Base-by-base conservation (phyloP, 2,888 invertebrate species). In the Nowickia ferox region DNA sequence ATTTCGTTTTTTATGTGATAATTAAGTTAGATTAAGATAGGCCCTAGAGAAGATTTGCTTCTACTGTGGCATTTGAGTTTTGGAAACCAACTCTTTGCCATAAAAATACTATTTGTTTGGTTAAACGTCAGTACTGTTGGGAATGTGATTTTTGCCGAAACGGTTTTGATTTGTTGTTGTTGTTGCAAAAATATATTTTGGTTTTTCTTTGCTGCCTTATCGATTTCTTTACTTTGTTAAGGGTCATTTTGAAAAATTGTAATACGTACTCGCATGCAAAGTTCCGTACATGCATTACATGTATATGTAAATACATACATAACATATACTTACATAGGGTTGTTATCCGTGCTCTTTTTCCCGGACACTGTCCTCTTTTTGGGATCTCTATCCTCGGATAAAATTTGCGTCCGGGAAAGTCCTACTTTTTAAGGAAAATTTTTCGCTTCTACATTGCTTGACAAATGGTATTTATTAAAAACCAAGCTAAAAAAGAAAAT, bases 141-240 rank as follows among this genome's bases (percentile, higher is more conserved):
- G 3, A 17, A 19, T 57, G 38, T 19, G 8, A 57, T 19, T 1
- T 42, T 40, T 10, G 19, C 40, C 40, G 3, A 15, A 11, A 42
- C 4, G 19, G 22, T 61, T n/a, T 59, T 53, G 17, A 30, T 42
- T 63, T 63, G 17, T 63, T 63, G 17, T 61, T 61, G 42, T 42
- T 63, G 19, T 51, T 51, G 17, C 38, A 48, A 51, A 11, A 66
- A 55, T 55, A 55, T 30, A 40, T 42, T 38, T 22, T 40, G 40
- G n/a, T 44, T 30, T 10, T 77, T 55, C 30, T 40, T 59, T 48
- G 57, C 11, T 48, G 11, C n/a, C 55, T 42, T 77, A n/a, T 77
- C 57, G 13, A 38, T 30, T 68, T 59, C 40, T 68, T 68, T 68
- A 59, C 42, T 68, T 69, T 59, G 48, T 61, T 69, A 59, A 42